Percentiles rank a stretch among this genome's conserved stretches.
Conservation (phyloP, 2,113 vertebrate species). For the Verasper variegatus region DNA sequence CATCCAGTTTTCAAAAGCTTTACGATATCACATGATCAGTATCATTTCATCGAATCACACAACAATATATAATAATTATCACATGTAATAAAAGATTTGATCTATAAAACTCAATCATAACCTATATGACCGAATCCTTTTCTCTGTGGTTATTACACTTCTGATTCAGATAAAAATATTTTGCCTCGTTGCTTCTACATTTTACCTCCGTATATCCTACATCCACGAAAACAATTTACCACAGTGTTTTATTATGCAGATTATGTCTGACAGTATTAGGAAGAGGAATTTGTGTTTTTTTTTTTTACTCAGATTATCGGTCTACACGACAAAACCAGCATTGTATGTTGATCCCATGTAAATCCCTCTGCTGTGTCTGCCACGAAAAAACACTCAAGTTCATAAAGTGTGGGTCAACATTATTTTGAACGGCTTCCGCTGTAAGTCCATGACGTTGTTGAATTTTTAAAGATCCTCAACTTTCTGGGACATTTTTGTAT, state of each 20-base stretch:
- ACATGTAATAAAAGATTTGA: not conserved
- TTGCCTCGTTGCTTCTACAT: too few species aligned
- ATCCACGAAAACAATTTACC: slow-evolving; percentile 1
- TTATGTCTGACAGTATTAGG: slow-evolving; percentile 34
- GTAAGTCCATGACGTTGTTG: not conserved
- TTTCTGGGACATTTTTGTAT: not conserved
- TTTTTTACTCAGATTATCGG: slow-evolving; percentile 50
- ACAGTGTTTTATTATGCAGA: slow-evolving; percentile 9
- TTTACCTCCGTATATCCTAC: not conserved
- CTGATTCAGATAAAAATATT: not conserved
- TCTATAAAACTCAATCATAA: not conserved
- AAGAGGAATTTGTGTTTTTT: slow-evolving; percentile 24
- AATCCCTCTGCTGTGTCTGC: slow-evolving; percentile 43
- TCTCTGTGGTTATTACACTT: not conserved
- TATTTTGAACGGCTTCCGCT: not conserved
- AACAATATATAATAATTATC: too few species aligned
- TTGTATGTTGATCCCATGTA: slow-evolving; percentile 41
- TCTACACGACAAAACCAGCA: slow-evolving; percentile 26
- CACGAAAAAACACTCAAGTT: slow-evolving; percentile 19
- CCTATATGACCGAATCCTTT: not conserved
- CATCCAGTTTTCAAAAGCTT: not conserved
- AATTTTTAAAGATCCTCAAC: too few species aligned
- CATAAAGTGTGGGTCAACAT: not conserved
- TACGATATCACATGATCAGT: not conserved
- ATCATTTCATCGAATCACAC: not conserved